Conservation (phyloP, 2,888 invertebrate genomes). For the Thalpophila matura region DNA sequence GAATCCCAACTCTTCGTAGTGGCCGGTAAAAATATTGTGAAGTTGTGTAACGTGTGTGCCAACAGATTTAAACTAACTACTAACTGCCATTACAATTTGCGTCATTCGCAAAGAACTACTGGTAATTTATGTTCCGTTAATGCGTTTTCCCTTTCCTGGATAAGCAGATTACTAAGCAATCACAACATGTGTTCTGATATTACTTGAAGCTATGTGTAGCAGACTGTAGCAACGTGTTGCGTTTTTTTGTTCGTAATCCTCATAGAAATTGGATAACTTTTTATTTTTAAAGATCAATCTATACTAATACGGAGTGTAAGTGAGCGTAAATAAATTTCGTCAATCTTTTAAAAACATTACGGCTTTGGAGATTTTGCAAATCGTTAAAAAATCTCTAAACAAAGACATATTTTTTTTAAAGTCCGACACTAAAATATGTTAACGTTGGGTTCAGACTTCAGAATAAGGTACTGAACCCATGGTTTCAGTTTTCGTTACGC, state of each 20-base stretch:
- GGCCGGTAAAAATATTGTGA: slow-evolving; percentile 71
- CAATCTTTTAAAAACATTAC: too few relatives aligned
- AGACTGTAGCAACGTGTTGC: slow-evolving; percentile 6
- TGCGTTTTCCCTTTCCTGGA: slow-evolving; percentile 23
- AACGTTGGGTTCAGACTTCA: too few relatives aligned
- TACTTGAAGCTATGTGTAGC: slow-evolving; percentile 11
- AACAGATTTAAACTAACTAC: slow-evolving; percentile 67
- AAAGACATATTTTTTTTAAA: too few relatives aligned
- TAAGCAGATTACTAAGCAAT: slow-evolving; percentile 32
- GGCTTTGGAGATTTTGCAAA: too few relatives aligned
- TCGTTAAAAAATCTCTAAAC: too few relatives aligned
- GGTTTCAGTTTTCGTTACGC: too few relatives aligned
- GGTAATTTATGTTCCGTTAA: slow-evolving; percentile 42
- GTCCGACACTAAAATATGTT: too few relatives aligned
- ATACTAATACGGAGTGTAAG: too few relatives aligned
- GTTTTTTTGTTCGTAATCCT: slow-evolving; percentile 3
- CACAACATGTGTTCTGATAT: slow-evolving; percentile 21
- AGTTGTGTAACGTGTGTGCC: slow-evolving; percentile 66
- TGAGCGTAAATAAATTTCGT: too few relatives aligned
- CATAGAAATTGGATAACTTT: slow-evolving; percentile 12
- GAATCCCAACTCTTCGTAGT: slow-evolving; percentile 75
- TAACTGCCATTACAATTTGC: slow-evolving; percentile 66
- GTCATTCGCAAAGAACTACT: slow-evolving; percentile 65
- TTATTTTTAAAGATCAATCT: too few relatives aligned
- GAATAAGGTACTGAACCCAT: too few relatives aligned